phyloP scores from a whole-genome alignment of 2,797 vertebrate genomes.

The Myotis findleyi region DNA sequence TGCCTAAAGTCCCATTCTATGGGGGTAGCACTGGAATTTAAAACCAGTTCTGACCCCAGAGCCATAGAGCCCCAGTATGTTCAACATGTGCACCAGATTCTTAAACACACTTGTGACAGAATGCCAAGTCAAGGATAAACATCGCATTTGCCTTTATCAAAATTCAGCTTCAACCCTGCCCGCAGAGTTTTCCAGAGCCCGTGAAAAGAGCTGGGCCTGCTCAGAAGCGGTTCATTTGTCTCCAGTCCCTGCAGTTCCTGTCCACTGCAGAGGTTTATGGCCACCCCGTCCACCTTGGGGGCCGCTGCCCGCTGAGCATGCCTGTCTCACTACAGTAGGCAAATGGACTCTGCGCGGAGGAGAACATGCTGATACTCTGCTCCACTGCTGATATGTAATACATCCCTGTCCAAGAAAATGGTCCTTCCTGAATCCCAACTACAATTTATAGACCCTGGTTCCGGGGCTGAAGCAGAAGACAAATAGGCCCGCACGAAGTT shows the following conservation, averaged over 20 bases:
- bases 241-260: constrained; percentile 71
- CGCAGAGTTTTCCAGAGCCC: constrained; percentile 70
- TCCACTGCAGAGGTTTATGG: constrained; percentile 80
- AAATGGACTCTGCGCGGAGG: constrained; percentile 68
- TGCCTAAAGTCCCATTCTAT: not conserved
- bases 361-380: not conserved
- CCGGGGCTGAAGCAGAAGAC: constrained; percentile 69
- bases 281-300: constrained; percentile 44
- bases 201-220: constrained; percentile 65
- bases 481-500: constrained; percentile 53
- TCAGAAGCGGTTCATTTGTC: constrained; percentile 76
- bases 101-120: not conserved
- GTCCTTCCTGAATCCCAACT: constrained; percentile 71
- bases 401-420: constrained; percentile 77
- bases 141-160: constrained; percentile 65
- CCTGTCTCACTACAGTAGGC: constrained; percentile 60
- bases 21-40: not conserved
- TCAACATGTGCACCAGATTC: not conserved
- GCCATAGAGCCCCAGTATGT: not conserved
- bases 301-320: constrained; percentile 50
- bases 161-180: constrained; percentile 73
- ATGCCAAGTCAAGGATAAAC: not conserved
- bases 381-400: not conserved
- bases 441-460: constrained; percentile 64
- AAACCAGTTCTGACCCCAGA: not conserved